Conservation (phyloP, 1,140 invertebrate species). For the Adelges cooleyi region DNA sequence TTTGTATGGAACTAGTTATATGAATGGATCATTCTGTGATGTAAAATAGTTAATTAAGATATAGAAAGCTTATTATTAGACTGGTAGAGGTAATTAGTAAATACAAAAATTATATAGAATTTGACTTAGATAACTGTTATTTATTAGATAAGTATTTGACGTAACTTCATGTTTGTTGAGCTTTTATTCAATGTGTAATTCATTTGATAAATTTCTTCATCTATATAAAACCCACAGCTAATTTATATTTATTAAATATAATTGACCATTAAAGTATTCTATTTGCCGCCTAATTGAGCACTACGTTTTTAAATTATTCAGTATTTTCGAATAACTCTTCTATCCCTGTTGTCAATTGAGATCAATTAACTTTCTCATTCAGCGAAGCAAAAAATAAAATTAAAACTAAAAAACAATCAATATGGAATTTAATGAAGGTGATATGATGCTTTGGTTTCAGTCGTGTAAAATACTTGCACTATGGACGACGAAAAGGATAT, state of each 20-base stretch:
- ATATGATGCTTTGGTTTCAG: constrained; percentile 23
- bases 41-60: too few species aligned
- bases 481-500: constrained; percentile 18
- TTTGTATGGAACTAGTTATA: too few species aligned
- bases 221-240: too few species aligned
- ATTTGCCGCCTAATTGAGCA: not conserved
- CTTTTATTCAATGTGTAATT: too few species aligned
- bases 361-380: constrained; percentile 10
- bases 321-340: not conserved
- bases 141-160: too few species aligned
- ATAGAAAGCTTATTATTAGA: too few species aligned
- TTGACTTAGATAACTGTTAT: too few species aligned
- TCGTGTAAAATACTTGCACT: constrained; percentile 16
- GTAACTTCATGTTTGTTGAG: too few species aligned
- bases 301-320: not conserved
- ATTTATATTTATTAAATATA: not conserved
- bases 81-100: too few species aligned
- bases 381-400: constrained; percentile 7
- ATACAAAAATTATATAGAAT: too few species aligned
- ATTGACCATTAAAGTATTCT: not conserved
- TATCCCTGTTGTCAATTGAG: constrained; percentile 12
- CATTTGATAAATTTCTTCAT: too few species aligned
- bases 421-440: constrained; percentile 22
- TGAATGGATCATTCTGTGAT: too few species aligned
- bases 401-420: constrained; percentile 7